Base-by-base conservation (phyloP, 2,113 vertebrate species). In the Thomomys bottae region DNA sequence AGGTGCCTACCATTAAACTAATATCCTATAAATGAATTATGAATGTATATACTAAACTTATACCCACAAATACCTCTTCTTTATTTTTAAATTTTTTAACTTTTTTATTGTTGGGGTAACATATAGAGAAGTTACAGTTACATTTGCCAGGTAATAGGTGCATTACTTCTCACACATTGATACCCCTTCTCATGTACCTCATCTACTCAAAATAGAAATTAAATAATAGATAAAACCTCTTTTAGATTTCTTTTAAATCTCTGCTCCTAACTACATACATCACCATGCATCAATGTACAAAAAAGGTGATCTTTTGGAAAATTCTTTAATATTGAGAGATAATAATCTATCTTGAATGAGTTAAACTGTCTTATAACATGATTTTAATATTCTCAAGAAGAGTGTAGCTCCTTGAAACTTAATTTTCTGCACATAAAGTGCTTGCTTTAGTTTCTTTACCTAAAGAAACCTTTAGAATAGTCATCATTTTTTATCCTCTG, bases 401-500 rank as follows among this genome's bases (percentile, higher is more conserved):
- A 94, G 30, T 87, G 84, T 71, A 87, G 72, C 77, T 90, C 85
- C 84, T 92, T 93, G 82, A 94, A 84, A 92, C 61, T 92, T 91
- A 87, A 88, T 91, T 96, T 88, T 88, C 78, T 91, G 54, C 15
- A 76, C 73, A 72, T 61, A 18, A 89, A 95, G 93, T 89, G 34
- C 42, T 88, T 91, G 88, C 76, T 95, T 90, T 78, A 70, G 72
- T 93, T 90, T 91, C 81, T 83, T 90, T 93, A 92, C 67, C 87
- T 89, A 89, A 93, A 92, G 90, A 95, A 8, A 30, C 54, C 75
- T 96, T 96, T 88, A 93, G 36, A 94, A 93, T 18, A 85, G 87
- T 93, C 42, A 89, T 93, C 54, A 72, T 79, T 92, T 59, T 95
- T 93, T 92, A 91, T 91, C 93, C 93, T 94, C 2, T 71, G 66